Evolutionary conservation across 2,888 invertebrate species (phyloP), one percentile per base, ranked within the genome.

Genomic region (Rosalia funebris): DNA sequence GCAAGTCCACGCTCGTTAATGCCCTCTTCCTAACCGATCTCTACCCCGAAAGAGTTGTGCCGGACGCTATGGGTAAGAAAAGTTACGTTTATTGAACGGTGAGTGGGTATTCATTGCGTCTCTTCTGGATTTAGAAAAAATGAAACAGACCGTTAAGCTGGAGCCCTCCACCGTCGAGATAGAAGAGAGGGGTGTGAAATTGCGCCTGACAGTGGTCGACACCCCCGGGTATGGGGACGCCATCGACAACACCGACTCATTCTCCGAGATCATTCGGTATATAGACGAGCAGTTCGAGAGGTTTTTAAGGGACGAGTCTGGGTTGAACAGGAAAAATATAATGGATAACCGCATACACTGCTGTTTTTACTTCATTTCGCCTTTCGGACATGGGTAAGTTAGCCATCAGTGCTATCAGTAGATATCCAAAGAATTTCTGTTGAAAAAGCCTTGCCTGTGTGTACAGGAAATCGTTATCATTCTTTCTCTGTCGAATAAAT

Each of bases 271-370:
- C 71, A 93, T 98, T 68, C 91, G 95, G 79, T 98, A 98, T 82
- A 96, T 98, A 71, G 97, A 98, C 79, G 96, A 97, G 77, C 98
- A 98, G 81, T 98, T 96, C 83, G 95, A 96, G 82, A 85, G 95
- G 66, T 95, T 92, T 81, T 83, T 95, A 50, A 88, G 93, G 36
- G 95, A 95, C 75, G 98, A 98, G 83, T 96, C 96, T 77, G 98
- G 98, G 1, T 85, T 98, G 41, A 98, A 98, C 83, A 88, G 98
- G 44, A 89, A 96, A 67, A 96, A 98, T 81, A 98, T 98, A 72
- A 91, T 96, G 57, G 98, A 98, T 82, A 97, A 96, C 82, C 88
- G 98, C 77, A 95, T 98, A 72, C 98, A 98, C 79, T 98, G 98
- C 83, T 98, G 93, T 83, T 95, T 98, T 80, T 98, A 97, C 82